Evolutionary conservation across 2,113 vertebrate species (phyloP).

Genomic region (Saimiri boliviensis): DNA sequence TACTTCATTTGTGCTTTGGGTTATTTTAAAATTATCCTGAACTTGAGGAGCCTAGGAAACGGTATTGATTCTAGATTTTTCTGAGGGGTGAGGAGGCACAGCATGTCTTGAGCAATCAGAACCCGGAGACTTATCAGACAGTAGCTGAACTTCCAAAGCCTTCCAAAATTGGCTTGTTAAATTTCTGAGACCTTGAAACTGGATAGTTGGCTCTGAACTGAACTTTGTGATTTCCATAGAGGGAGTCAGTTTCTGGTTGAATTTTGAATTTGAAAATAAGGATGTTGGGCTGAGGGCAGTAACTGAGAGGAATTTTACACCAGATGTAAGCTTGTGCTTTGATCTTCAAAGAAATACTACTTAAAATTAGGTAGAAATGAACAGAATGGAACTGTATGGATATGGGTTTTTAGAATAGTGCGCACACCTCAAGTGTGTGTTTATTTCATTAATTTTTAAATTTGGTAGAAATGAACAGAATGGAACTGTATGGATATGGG

Average conservation of each 20-base stretch:
- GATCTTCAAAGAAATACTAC: background rate
- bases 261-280: conserved; percentile 48
- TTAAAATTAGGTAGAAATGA: background rate
- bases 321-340: background rate
- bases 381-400: background rate
- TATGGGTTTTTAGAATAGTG: background rate
- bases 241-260: background rate
- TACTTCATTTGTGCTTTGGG: background rate
- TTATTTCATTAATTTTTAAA: too few species aligned
- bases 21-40: background rate
- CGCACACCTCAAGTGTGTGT: background rate
- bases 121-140: background rate
- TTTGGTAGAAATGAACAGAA: background rate
- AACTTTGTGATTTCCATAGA: background rate
- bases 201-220: background rate
- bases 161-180: background rate
- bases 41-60: background rate
- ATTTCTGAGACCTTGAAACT: background rate
- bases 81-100: background rate
- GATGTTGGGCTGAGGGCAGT: background rate
- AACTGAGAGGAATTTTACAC: background rate
- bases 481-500: background rate
- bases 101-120: background rate
- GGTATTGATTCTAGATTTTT: conserved; percentile 30
- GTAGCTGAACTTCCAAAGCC: background rate